These are phyloP conservation scores for Alviniconcha strummeri DNA, from an alignment of 2,888 invertebrate genomes.

Conservation along the genomic window DNA sequence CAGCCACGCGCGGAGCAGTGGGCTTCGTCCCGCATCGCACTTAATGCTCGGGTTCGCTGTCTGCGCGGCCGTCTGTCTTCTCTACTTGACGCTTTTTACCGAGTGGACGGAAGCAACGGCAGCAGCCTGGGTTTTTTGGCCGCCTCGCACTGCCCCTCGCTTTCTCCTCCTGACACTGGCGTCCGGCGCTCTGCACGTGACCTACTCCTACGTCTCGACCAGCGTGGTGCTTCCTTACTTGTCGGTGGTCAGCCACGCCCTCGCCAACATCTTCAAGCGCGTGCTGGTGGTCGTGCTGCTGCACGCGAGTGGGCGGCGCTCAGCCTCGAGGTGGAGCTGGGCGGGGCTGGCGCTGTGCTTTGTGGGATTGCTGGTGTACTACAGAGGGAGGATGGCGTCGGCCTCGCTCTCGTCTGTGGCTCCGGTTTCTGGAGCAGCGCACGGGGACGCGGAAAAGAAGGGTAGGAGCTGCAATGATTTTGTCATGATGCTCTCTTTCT, in stretches of 20 bases:
- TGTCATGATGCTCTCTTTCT: too few relatives aligned
- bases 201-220: slow-evolving; percentile 41
- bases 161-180: slow-evolving; percentile 16
- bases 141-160: background rate
- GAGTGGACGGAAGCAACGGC: background rate
- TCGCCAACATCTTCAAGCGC: slow-evolving; percentile 45
- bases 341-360: slow-evolving; percentile 34
- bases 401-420: background rate
- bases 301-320: slow-evolving; percentile 35
- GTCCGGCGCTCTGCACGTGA: slow-evolving; percentile 42
- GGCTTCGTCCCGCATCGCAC: too few relatives aligned
- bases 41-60: background rate
- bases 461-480: too few relatives aligned
- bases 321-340: slow-evolving; percentile 34
- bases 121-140: background rate
- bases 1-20: background rate
- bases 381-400: background rate
- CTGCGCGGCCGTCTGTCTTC: background rate
- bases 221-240: slow-evolving; percentile 36
- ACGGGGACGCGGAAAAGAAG: too few relatives aligned
- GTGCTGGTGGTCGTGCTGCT: slow-evolving; percentile 42
- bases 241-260: slow-evolving; percentile 44
- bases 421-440: too few relatives aligned
- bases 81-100: background rate
- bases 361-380: slow-evolving; percentile 36